Base-by-base conservation (phyloP, 2,888 invertebrate species). In the Cephus pulcher region DNA sequence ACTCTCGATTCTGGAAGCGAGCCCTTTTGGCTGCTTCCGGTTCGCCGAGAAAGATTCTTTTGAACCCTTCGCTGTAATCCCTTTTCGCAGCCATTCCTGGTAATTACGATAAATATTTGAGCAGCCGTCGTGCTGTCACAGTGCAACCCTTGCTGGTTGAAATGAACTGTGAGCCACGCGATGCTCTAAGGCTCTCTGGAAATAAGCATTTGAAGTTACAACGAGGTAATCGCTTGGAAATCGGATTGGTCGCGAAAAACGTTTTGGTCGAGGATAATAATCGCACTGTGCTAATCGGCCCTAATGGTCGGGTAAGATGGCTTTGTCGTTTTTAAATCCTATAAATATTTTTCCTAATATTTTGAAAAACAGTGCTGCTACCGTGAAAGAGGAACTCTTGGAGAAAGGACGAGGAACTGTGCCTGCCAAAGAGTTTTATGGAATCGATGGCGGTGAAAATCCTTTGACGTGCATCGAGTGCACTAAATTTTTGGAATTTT, bases 21-120 rank as follows among this genome's bases (percentile, higher is more conserved):
- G 56, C 23, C 56, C 56, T 56, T 56, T 82, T 78, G 80, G 81
- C 82, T 71, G 82, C 81, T 88, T 89, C 87, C 87, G 88, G 86
- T 86, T 80, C 73, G 79, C 69, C 68, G 69, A 82, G 81, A 83
- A 80, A 56, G 23, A 56, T 15, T 56, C 56, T 56, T 56, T 56
- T 56, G 56, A 56, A 56, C 56, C 56, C 56, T 56, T 56, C 56
- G 56, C 79, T 35, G 68, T 77, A 83, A 83, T 82, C 82, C 79
- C 81, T 83, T 82, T 82, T 77, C 73, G 56, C 56, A 56, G 56
- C 56, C 56, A 56, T 56, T 56, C 56, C 56, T 80, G 87, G 88
- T 89, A 90, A 91, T 91, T 91, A 89, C 87, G 88, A 90, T 89
- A 90, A 91, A 91, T 91, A 91, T 91, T 91, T 91, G 87, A 84